Base-by-base conservation (phyloP, 2,797 vertebrate genomes). In the Chloroceryle amazona region DNA sequence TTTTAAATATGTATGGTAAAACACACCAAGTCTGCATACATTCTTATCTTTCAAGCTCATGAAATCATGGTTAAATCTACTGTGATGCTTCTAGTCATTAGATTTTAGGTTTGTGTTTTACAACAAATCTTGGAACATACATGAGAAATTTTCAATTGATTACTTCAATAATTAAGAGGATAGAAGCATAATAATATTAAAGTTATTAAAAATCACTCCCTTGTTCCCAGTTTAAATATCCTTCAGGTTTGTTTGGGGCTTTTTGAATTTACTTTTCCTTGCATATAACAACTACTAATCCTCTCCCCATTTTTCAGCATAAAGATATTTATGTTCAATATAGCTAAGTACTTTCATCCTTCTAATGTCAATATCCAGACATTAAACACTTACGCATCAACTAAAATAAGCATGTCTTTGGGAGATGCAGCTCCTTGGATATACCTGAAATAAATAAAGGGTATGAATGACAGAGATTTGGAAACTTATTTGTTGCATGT, bases 361-460 rank as follows among this genome's bases (percentile, higher is more conserved):
- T 17, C 25, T 42, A 70, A 58, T 29, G 14, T 58, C 12, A 79
- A 47, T 11, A 81, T 9, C 4, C 28, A 54, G 68, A 35, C 17
- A 47, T 85, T 41, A 89, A 96, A 90, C 65, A 99, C 99, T 99
- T 98, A 99, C 99, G 99, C 99, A 79, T 99, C 99, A 83, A 99
- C 99, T 49, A 99, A 98, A 97, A 99, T 99, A 71, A 99, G 98
- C 99, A 99, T 99, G 88, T 99, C 99, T 98, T 99, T 99, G 89
- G 99, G 99, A 26, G 99, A 99, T 67, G 99, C 99, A 49, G 99
- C 99, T 95, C 99, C 99, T 98, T 99, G 99, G 88, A 99, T 99
- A 90, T 99, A 99, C 99, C 99, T 99, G 93, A 96, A 98, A 98
- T 44, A 86, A 96, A 96, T 2, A 94, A 93, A 92, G 25, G 1